These are phyloP conservation scores for Steatocranus sp. DNA, from an alignment of 2,797 vertebrate species.

Conservation along the genomic window DNA sequence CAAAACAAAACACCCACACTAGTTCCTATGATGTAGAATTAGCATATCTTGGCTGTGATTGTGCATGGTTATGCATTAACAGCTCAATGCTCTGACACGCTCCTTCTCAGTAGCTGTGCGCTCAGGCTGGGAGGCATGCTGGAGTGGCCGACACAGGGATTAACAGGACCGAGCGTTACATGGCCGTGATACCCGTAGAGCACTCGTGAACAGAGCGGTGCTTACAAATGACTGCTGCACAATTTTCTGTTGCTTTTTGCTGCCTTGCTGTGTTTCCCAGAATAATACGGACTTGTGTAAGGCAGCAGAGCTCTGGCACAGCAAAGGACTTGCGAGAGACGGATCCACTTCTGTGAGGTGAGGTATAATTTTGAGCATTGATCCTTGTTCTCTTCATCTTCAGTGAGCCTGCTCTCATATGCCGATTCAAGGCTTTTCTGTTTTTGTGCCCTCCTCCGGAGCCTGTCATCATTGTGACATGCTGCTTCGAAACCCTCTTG, in stretches of 20 bases:
- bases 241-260: background rate
- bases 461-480: constrained; percentile 71
- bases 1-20: constrained; percentile 55
- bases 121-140: constrained; percentile 54
- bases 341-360: constrained; percentile 30
- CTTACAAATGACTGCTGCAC: constrained; percentile 32
- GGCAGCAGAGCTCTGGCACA: constrained; percentile 2
- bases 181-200: constrained; percentile 57
- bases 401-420: constrained; percentile 15
- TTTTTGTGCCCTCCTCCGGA: constrained; percentile 67
- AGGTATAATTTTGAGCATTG: constrained; percentile 21
- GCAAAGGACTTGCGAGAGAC: constrained; percentile 14
- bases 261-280: background rate
- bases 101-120: constrained; percentile 47
- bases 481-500: constrained; percentile 61
- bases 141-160: constrained; percentile 78
- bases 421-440: constrained; percentile 46
- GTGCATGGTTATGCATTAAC: constrained; percentile 74
- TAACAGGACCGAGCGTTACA: constrained; percentile 49
- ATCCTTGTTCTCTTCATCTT: constrained; percentile 28
- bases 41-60: constrained; percentile 65
- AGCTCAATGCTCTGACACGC: constrained; percentile 70
- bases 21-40: constrained; percentile 63
- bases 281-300: constrained; percentile 25
- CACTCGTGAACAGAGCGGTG: constrained; percentile 46